These are phyloP conservation scores for Recurvirostra avosetta DNA, from an alignment of 2,113 vertebrate genomes.

Conservation along the genomic window DNA sequence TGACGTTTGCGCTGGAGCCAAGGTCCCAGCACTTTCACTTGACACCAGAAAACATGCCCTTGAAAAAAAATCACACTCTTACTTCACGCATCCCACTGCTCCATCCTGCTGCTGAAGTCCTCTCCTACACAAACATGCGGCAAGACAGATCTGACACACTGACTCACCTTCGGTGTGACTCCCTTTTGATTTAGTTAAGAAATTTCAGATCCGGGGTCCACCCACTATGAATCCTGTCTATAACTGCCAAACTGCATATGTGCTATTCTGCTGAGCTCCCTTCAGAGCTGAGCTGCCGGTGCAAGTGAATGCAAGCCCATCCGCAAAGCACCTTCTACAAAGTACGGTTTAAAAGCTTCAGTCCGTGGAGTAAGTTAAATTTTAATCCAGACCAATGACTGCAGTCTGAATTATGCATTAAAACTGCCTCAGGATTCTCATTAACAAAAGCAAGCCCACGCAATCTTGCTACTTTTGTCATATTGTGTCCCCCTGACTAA, in stretches of 20 bases:
- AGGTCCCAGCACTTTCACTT: not conserved
- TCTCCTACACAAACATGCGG: not conserved
- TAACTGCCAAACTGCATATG: fast-evolving
- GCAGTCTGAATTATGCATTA: not conserved
- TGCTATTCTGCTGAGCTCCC: not conserved
- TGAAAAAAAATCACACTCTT: not conserved
- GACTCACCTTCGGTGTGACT: not conserved
- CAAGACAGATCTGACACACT: not conserved
- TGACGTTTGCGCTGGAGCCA: fast-evolving
- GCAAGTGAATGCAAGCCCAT: not conserved
- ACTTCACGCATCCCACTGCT: not conserved
- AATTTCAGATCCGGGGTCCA: not conserved
- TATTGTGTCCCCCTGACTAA: not conserved
- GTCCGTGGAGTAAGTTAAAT: not conserved
- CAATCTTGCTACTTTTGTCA: not conserved
- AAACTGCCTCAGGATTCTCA: not conserved
- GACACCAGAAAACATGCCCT: not conserved
- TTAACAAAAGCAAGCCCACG: not conserved
- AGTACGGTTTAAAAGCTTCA: not conserved
- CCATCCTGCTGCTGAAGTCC: not conserved
- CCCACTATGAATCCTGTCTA: fast-evolving
- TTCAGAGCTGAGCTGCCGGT: not conserved
- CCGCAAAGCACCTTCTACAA: not conserved
- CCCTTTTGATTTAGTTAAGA: not conserved
- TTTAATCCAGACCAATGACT: not conserved